A percentile compares a stretch with the other conserved stretches of the same genome.
Evolutionary conservation across 2,113 vertebrate species (phyloP).

Genomic region (Campylomormyrus tamandua): DNA sequence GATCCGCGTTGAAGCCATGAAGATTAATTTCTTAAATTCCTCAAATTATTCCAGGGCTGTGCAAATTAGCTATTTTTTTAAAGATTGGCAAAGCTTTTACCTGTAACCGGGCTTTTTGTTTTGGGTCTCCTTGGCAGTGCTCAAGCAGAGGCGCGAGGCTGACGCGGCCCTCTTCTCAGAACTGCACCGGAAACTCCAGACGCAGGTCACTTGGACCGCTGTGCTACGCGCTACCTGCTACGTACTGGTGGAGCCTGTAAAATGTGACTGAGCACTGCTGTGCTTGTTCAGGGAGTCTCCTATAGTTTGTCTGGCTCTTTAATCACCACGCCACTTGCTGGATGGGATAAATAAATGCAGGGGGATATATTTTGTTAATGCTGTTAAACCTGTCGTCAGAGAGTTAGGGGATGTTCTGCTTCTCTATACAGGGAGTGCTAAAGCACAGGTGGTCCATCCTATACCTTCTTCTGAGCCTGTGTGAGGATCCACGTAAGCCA

Average conservation of each 20-base stretch:
- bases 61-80: background rate
- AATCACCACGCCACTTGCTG: background rate
- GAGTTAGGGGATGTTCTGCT: background rate
- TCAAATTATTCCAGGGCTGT: background rate
- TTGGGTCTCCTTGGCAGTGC: constrained; percentile 58
- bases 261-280: background rate
- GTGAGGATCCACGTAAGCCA: constrained; percentile 89
- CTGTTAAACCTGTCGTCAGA: background rate
- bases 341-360: background rate
- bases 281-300: background rate
- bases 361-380: background rate
- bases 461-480: constrained; percentile 91
- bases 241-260: background rate
- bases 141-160: constrained; percentile 81
- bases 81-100: background rate
- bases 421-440: constrained; percentile 70
- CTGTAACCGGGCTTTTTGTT: background rate
- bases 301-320: background rate
- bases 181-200: constrained; percentile 88
- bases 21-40: background rate
- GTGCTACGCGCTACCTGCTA: background rate
- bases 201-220: constrained; percentile 66
- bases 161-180: constrained; percentile 90
- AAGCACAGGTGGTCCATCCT: constrained; percentile 95
- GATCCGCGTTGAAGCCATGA: constrained; percentile 2